phyloP scores from a whole-genome alignment of 1,140 invertebrate species.

The Apocrypta bakeri region DNA sequence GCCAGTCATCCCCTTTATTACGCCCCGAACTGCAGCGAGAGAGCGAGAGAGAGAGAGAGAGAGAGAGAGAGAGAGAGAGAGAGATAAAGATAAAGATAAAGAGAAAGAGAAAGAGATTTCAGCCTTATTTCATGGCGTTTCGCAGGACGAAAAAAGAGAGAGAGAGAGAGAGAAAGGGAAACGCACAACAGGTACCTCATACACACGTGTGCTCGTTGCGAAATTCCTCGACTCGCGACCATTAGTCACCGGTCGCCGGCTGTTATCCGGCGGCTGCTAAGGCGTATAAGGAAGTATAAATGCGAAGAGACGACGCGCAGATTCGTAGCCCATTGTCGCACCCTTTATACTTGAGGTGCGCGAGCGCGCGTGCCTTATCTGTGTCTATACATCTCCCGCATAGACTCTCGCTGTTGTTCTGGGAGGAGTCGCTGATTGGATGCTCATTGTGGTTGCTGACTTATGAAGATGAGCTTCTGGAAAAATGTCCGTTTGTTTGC shows the following conservation, averaged over 20 bases:
- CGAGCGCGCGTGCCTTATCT: neutral
- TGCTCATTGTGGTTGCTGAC: too few relatives aligned
- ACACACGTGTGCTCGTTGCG: slow-evolving; percentile 44
- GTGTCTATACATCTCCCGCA: neutral
- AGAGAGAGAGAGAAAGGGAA: too few relatives aligned
- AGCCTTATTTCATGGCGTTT: neutral
- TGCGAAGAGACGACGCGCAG: neutral
- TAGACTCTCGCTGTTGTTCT: too few relatives aligned
- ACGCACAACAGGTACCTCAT: neutral
- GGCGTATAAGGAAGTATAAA: slow-evolving; percentile 37
- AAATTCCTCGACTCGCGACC: slow-evolving; percentile 48
- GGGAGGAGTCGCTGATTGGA: too few relatives aligned
- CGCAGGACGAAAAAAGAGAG: neutral
- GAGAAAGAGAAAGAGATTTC: too few relatives aligned
- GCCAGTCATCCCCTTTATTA: too few relatives aligned
- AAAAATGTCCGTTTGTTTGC: too few relatives aligned
- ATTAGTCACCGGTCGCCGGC: slow-evolving; percentile 50
- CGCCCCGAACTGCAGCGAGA: too few relatives aligned
- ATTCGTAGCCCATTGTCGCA: neutral
- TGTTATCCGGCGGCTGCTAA: slow-evolving; percentile 35
- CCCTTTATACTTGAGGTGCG: neutral
- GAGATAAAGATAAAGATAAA: too few relatives aligned
- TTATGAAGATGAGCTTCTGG: too few relatives aligned
- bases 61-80: too few relatives aligned
- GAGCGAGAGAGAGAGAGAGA: too few relatives aligned